phyloP scores from a whole-genome alignment of 92 coral and sea anemone species.

The Galaxea fascicularis region DNA sequence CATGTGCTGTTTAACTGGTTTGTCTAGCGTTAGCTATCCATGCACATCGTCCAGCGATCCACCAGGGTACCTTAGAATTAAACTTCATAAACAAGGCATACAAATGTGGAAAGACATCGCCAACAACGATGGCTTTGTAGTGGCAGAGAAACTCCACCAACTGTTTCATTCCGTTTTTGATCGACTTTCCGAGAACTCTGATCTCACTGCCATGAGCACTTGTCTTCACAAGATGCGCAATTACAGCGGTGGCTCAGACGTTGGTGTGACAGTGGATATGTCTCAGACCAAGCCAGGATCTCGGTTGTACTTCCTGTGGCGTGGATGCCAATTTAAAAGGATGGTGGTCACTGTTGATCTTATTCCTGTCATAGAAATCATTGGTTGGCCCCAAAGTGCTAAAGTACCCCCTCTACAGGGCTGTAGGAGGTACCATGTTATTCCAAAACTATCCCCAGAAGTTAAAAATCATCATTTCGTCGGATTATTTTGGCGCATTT shows the following conservation, averaged over 20 bases:
- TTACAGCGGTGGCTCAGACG: constrained; percentile 13
- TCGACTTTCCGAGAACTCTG: constrained; percentile 49
- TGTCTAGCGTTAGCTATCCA: constrained; percentile 38
- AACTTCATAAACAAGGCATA: constrained; percentile 10
- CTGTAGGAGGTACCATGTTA: constrained; percentile 37
- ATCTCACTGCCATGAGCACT: constrained; percentile 53
- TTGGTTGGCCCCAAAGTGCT: constrained; percentile 55
- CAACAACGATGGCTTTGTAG: constrained; percentile 46
- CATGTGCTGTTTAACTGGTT: constrained; percentile 46
- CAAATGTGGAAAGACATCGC: constrained; percentile 39
- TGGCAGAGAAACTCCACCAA: constrained; percentile 44
- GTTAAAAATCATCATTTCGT: constrained; percentile 12
- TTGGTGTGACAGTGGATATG: constrained; percentile 62
- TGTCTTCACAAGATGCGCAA: constrained; percentile 59
- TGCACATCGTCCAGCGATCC: constrained; percentile 24
- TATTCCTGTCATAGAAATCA: constrained; percentile 42
- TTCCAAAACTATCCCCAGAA: constrained; percentile 49
- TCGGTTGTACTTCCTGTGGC: constrained; percentile 58
- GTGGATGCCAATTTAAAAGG: constrained; percentile 53
- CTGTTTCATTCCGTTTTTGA: constrained; percentile 54
- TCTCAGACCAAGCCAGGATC: constrained; percentile 62
- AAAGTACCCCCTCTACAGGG: constrained; percentile 19
- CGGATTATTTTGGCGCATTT: constrained; percentile 52
- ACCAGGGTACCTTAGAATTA: constrained; percentile 44
- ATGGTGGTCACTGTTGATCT: constrained; percentile 52